These are phyloP conservation scores for Amphipoea oculea DNA, from an alignment of 2,888 invertebrate species.

Conservation along the genomic window DNA sequence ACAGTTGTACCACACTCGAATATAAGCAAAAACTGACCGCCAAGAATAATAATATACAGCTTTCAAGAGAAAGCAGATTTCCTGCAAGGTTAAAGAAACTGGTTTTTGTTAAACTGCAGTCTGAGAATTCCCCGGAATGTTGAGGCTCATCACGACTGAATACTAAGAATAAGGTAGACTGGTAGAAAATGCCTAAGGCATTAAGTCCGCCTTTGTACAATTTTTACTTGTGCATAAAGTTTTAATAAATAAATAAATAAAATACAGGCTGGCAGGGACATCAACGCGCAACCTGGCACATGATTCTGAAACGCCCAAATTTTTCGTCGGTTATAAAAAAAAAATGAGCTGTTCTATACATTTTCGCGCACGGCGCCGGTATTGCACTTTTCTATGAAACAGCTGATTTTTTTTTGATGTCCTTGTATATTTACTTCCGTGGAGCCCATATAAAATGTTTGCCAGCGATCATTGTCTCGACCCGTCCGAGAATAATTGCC, in stretches of 20 bases:
- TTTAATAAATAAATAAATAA: no score
- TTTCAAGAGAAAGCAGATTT: not conserved
- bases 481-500: not conserved
- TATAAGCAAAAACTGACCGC: not conserved
- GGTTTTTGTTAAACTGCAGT: not conserved
- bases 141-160: not conserved
- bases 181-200: no score
- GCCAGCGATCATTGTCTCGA: not conserved
- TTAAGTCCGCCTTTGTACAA: no score
- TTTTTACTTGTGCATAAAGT: no score
- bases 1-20: not conserved
- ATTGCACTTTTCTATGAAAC: no score
- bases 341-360: no score
- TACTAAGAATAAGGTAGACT: no score
- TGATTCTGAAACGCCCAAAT: no score
- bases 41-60: not conserved
- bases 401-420: no score
- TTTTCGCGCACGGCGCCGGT: no score
- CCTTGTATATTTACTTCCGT: not conserved
- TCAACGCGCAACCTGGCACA: no score
- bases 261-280: not conserved
- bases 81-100: not conserved
- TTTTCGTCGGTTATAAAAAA: no score
- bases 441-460: not conserved
- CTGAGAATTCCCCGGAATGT: not conserved